phyloP scores from a whole-genome alignment of 2,888 invertebrate genomes.

The Tetranychus piercei region DNA sequence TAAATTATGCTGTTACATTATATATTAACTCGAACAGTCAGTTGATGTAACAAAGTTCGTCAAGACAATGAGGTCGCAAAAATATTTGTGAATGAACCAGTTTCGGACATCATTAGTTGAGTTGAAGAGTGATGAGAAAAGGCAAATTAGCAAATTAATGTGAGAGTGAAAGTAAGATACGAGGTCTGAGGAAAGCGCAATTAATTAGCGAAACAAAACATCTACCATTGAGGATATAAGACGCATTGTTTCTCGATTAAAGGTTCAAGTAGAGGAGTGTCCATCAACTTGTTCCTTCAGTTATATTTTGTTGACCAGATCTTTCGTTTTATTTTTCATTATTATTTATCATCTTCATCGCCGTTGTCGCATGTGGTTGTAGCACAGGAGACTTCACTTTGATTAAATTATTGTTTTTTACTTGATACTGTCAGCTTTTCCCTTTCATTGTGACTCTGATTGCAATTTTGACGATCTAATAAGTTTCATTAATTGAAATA shows the following conservation, averaged over 20 bases:
- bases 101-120: not conserved
- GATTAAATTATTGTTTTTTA: not conserved
- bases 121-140: not conserved
- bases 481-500: not conserved
- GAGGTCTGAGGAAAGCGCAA: not conserved
- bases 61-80: not conserved
- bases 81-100: not conserved
- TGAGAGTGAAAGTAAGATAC: not conserved
- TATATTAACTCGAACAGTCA: not conserved
- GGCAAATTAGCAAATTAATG: not conserved
- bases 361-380: not conserved
- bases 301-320: not conserved
- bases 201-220: not conserved
- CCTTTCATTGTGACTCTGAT: not conserved
- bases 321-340: not conserved
- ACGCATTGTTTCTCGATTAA: not conserved
- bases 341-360: not conserved
- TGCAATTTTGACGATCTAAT: not conserved
- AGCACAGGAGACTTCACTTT: too few species aligned
- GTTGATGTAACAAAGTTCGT: not conserved
- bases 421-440: not conserved
- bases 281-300: not conserved
- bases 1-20: not conserved
- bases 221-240: not conserved
- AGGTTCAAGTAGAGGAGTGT: not conserved